Conservation (phyloP, 2,113 vertebrate genomes). For the Athene cunicularia region DNA sequence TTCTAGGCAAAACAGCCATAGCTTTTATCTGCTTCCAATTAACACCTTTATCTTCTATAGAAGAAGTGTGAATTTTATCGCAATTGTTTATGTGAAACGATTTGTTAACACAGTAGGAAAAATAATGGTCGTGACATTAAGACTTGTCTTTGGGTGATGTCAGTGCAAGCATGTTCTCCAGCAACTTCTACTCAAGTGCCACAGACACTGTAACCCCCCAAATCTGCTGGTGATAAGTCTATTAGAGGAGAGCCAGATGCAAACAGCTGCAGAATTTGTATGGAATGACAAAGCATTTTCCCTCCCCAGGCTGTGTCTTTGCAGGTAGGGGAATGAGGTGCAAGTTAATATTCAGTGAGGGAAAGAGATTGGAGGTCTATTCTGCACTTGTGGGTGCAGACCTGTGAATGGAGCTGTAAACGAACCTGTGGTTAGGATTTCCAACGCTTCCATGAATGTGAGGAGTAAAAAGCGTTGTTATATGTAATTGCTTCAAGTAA, state of each 20-base stretch:
- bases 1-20: not conserved
- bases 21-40: not conserved
- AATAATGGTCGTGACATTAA: not conserved
- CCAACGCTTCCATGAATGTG: fast-evolving
- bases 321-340: not conserved
- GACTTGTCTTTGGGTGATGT: not conserved
- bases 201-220: not conserved
- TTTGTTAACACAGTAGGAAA: not conserved
- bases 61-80: not conserved
- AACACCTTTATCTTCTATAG: not conserved
- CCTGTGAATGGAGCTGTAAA: not conserved
- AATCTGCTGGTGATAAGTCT: not conserved
- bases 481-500: not conserved
- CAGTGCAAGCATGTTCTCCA: not conserved
- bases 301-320: not conserved
- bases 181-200: not conserved
- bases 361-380: not conserved
- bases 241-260: not conserved
- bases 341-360: not conserved
- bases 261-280: not conserved
- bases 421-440: not conserved
- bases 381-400: not conserved
- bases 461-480: not conserved
- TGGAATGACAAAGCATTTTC: not conserved
- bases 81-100: not conserved